Conservation (phyloP, 1,140 invertebrate species). For the Aphidius ervi region DNA sequence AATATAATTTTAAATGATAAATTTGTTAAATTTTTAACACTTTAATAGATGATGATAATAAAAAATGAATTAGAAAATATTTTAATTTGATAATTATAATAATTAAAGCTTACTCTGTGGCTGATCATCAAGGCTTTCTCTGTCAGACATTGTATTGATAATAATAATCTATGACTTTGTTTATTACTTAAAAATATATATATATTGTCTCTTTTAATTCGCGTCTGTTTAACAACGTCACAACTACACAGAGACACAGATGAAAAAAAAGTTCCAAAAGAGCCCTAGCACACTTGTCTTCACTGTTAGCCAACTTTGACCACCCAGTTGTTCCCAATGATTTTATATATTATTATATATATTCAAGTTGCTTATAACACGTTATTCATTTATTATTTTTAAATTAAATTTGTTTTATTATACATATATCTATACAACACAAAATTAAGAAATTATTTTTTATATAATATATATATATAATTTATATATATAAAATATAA, state of each 20-base stretch:
- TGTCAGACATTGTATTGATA: slow-evolving; percentile 53
- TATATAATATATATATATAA: background rate
- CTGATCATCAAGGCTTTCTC: slow-evolving; percentile 59
- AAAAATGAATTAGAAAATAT: too few species aligned
- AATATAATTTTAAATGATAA: too few species aligned
- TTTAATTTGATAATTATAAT: too few species aligned
- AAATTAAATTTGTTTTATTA: slow-evolving; percentile 10
- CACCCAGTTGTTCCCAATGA: slow-evolving; percentile 18
- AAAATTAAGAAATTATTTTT: too few species aligned
- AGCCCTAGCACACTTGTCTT: slow-evolving; percentile 22
- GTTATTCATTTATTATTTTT: background rate
- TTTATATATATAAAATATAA: background rate
- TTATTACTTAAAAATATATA: slow-evolving; percentile 21
- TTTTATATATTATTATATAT: slow-evolving; percentile 8
- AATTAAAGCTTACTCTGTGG: slow-evolving; percentile 52
- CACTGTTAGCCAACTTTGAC: slow-evolving; percentile 15
- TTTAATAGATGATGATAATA: too few species aligned
- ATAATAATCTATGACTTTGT: background rate
- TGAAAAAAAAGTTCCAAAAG: slow-evolving; percentile 12
- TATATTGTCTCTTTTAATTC: slow-evolving; percentile 19
- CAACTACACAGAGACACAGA: background rate
- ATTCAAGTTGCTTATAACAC: slow-evolving; percentile 3
- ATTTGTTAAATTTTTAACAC: too few species aligned
- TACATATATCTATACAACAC: too few species aligned
- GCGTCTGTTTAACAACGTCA: slow-evolving; percentile 11